Base-by-base conservation (phyloP, 2,113 vertebrate species). In the Heliornis fulica region DNA sequence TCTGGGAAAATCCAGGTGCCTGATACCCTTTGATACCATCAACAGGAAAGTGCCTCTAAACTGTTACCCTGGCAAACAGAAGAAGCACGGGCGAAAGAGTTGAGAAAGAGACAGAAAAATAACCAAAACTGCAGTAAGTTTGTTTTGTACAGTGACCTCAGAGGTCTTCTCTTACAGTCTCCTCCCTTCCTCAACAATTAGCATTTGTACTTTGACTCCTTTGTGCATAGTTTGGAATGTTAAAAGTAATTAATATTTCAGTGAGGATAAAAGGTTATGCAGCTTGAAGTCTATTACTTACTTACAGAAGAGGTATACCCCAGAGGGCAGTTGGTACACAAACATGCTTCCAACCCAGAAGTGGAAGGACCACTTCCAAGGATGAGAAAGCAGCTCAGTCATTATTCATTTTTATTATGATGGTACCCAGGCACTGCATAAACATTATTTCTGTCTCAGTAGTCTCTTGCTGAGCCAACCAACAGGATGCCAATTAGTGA, bases 401-500 rank as follows among this genome's bases (percentile, higher is more conserved):
- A 81, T 88, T 69, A 57, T 31, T 72, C 40, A 54, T 85, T 90
- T 79, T 74, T 83, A 94, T 41, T 88, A 74, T 34, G 80, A 46
- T 13, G 36, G 17, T 50, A 74, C 90, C 70, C 82, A 48, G 51
- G 60, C 85, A 81, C 60, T 12, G 12, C 48, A 53, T 66, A 78
- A 92, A 81, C 83, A 89, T 40, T 66, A 71, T 60, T 94, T 75
- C 60, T 93, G 60, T 83, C 82, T 94, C 82, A 36, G 56, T 11
- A 70, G 63, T 25, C 57, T 48, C 85, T 83, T 75, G 75, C 93
- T 89, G 84, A 89, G 95, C 28, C 72, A 88, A 36, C 17, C 83
- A 60, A 41, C 87, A 83, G 79, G 85, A 90, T 71, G 80, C 79
- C 93, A 96, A 86, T 95, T 94, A 94, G 86, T 12, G 71, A 96